These are phyloP conservation scores for Rhabdomys dilectus DNA, from an alignment of 2,113 vertebrate genomes.

Conservation along the genomic window DNA sequence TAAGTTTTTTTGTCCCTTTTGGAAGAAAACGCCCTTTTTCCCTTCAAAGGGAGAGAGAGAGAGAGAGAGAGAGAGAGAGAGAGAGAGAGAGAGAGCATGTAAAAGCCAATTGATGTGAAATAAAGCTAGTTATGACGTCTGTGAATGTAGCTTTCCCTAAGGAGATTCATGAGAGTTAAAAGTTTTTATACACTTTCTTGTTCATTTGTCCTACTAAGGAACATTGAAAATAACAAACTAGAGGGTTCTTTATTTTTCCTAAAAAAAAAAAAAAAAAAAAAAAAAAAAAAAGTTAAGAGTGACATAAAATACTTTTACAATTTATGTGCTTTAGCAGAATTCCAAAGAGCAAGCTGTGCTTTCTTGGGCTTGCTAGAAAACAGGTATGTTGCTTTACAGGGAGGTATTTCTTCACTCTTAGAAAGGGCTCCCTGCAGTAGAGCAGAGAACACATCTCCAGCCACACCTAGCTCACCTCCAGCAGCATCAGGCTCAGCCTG, in stretches of 20 bases:
- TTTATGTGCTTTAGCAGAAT: background rate
- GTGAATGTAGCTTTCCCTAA: conserved; percentile 62
- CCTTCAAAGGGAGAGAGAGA: background rate
- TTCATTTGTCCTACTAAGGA: conserved; percentile 60
- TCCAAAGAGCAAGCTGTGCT: background rate
- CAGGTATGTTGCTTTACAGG: rapidly evolving
- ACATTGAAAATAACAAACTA: conserved; percentile 62
- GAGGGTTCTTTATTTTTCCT: background rate
- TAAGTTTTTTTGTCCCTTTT: conserved; percentile 49
- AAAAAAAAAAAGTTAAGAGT: background rate
- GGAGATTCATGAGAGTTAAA: conserved; percentile 73
- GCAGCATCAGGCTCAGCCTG: background rate
- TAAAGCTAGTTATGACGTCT: conserved; percentile 58
- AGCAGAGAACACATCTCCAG: background rate
- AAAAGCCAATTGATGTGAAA: background rate
- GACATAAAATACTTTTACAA: background rate
- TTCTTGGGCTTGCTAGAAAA: background rate
- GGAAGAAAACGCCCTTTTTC: conserved; percentile 50
- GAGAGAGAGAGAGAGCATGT: background rate
- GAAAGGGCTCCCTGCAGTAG: background rate
- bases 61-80: background rate
- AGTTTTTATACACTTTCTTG: conserved; percentile 71
- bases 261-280: background rate
- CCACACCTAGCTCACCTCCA: background rate
- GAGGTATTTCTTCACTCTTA: background rate